A percentile compares a stretch with the other conserved stretches of the same genome.
phyloP scores from a whole-genome alignment of 2,888 invertebrate genomes.

The Desoria tigrina region DNA sequence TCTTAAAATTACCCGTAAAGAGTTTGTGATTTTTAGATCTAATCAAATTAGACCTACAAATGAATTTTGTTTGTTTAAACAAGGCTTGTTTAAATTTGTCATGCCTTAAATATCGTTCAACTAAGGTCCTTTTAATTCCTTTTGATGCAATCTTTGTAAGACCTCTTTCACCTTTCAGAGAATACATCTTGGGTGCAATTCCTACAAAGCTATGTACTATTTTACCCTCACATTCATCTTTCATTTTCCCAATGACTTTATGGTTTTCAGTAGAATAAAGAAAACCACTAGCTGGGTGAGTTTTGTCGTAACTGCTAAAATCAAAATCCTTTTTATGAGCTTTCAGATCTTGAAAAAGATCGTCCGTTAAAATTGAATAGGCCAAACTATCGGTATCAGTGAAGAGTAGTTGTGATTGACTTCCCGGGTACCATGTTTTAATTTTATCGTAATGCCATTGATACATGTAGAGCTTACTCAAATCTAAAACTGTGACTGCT shows the following conservation, averaged over 20 bases:
- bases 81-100: constrained; percentile 20
- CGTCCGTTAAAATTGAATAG: constrained; percentile 31
- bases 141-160: constrained; percentile 32
- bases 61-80: constrained; percentile 11
- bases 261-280: constrained; percentile 36
- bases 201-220: constrained; percentile 48
- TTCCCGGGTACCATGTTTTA: constrained; percentile 21
- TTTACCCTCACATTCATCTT: constrained; percentile 48
- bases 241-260: constrained; percentile 50
- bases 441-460: constrained; percentile 31
- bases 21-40: constrained; percentile 27
- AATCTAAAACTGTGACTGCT: constrained; percentile 28
- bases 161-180: background rate
- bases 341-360: constrained; percentile 28
- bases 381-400: constrained; percentile 43
- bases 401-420: constrained; percentile 14
- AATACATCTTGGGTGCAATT: constrained; percentile 40
- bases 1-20: constrained; percentile 17
- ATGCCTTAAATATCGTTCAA: constrained; percentile 10
- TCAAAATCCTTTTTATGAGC: constrained; percentile 26
- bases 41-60: constrained; percentile 13
- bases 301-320: constrained; percentile 28
- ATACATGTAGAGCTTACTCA: constrained; percentile 25
- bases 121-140: constrained; percentile 27
- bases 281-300: constrained; percentile 7